Conservation (phyloP, 2,797 vertebrate species). For the Acomys russatus region DNA sequence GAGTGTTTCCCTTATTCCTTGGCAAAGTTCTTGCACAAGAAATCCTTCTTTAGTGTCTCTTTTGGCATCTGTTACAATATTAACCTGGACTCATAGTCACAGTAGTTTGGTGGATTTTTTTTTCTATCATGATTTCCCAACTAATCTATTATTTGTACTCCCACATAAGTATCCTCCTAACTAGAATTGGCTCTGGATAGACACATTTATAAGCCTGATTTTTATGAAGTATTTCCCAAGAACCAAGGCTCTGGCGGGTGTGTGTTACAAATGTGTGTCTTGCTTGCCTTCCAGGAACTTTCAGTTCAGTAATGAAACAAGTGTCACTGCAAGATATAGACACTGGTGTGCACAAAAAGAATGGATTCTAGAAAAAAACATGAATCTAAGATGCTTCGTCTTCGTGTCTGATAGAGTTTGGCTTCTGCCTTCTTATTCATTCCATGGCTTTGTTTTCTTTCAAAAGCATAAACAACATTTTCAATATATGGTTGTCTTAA, state of each 20-base stretch:
- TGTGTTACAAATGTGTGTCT: constrained; percentile 34
- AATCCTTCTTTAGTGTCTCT: constrained; percentile 33
- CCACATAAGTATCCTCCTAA: constrained; percentile 34
- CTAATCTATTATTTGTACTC: constrained; percentile 51
- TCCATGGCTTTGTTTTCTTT: constrained; percentile 62
- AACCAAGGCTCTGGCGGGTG: not conserved
- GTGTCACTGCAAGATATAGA: not conserved
- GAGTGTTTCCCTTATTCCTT: not conserved
- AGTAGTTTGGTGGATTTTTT: constrained; percentile 12
- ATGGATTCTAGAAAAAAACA: constrained; percentile 14
- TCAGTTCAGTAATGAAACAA: constrained; percentile 27
- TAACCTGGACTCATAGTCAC: constrained; percentile 25
- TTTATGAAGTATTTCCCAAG: constrained; percentile 50
- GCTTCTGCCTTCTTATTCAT: constrained; percentile 53
- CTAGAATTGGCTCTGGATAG: constrained; percentile 32
- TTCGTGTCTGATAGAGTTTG: constrained; percentile 65
- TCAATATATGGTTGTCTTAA: constrained; percentile 28
- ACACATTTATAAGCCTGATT: constrained; percentile 42
- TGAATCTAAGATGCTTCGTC: constrained; percentile 55
- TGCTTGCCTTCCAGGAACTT: constrained; percentile 45
- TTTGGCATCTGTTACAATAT: constrained; percentile 40
- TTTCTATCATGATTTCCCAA: constrained; percentile 25
- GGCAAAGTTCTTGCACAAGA: constrained; percentile 54
- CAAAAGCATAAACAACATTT: constrained; percentile 55
- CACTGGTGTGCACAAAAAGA: not conserved